Evolutionary conservation across 2,113 vertebrate genomes (phyloP).

Genomic region (Nesoenas mayeri): DNA sequence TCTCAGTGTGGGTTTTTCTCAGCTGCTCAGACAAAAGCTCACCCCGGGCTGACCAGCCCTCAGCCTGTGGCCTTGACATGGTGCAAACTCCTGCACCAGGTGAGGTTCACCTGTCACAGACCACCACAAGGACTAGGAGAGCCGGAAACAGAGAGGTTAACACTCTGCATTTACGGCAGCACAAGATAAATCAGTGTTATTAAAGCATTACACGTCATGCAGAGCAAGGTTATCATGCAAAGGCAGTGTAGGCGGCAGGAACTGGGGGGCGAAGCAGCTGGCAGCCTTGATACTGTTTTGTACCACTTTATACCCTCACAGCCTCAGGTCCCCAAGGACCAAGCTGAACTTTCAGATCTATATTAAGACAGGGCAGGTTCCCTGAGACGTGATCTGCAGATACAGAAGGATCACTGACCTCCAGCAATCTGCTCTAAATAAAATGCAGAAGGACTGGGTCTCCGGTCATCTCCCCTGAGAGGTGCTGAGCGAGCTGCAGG

Average conservation of each 20-base stretch:
- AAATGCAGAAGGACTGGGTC: not conserved
- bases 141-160: not conserved
- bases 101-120: not conserved
- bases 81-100: not conserved
- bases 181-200: not conserved
- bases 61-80: not conserved
- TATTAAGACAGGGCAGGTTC: constrained; percentile 8
- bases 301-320: not conserved
- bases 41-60: not conserved
- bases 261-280: not conserved
- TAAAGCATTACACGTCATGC: not conserved
- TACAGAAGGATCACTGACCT: not conserved
- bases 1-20: not conserved
- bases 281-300: not conserved
- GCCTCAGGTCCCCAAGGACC: not conserved
- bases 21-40: not conserved
- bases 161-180: not conserved
- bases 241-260: not conserved
- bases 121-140: not conserved
- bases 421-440: not conserved
- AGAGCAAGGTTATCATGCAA: not conserved
- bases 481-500: not conserved
- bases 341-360: constrained; percentile 43
- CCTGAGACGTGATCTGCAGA: not conserved
- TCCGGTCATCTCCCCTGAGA: not conserved